phyloP scores from a whole-genome alignment of 2,888 invertebrate genomes.

The Cancer borealis region DNA sequence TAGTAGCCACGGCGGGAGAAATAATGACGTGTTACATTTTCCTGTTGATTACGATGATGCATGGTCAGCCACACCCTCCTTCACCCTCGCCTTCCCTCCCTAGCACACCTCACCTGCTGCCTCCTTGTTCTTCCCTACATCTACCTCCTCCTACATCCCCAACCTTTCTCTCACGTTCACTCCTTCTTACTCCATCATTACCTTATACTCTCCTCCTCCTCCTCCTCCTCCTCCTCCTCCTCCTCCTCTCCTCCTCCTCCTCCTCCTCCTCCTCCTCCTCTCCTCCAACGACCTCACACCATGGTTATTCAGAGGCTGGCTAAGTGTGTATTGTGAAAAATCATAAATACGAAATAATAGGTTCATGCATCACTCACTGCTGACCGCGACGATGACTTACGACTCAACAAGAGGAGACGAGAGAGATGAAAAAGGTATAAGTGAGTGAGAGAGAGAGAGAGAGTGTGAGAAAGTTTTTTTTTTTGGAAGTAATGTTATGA shows the following conservation, averaged over 20 bases:
- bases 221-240: too few relatives aligned
- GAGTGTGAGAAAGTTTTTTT: too few relatives aligned
- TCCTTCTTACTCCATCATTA: background rate
- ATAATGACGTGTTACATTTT: background rate
- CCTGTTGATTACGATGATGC: background rate
- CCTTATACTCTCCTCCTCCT: too few relatives aligned
- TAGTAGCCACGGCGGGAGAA: background rate
- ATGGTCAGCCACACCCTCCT: background rate
- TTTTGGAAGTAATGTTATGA: background rate
- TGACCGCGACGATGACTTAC: slow-evolving; percentile 1
- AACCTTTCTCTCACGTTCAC: background rate
- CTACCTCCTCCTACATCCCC: background rate
- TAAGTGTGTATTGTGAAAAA: slow-evolving; percentile 4
- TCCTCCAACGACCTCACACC: background rate
- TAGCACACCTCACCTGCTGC: background rate
- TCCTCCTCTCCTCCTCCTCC: background rate
- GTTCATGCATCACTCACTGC: slow-evolving; percentile 10
- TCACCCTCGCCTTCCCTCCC: background rate
- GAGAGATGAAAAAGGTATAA: background rate
- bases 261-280: background rate
- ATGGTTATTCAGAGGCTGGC: background rate
- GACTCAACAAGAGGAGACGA: background rate
- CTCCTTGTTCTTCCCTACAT: background rate
- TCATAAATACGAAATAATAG: slow-evolving; percentile 8
- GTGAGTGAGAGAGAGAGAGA: background rate